A percentile compares a stretch with the other conserved stretches of the same genome.
Conservation (phyloP, 2,888 invertebrate species). For the Cephus pulcher region DNA sequence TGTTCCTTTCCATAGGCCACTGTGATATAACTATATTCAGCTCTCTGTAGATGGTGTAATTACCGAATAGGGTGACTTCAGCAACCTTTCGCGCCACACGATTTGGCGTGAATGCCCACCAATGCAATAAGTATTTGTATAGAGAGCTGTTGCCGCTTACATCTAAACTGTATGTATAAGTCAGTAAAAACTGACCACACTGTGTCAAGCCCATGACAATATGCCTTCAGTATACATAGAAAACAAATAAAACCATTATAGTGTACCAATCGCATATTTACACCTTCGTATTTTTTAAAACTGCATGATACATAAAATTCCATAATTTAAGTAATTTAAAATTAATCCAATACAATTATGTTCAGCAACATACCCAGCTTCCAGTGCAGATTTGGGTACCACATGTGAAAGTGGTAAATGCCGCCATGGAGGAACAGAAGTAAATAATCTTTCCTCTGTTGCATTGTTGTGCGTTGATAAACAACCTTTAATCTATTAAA, state of each 20-base stretch:
- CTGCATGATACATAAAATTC: neutral
- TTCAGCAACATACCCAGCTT: slow-evolving; percentile 55
- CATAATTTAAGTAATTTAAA: neutral
- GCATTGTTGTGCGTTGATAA: slow-evolving; percentile 60
- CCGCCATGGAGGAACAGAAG: slow-evolving; percentile 60
- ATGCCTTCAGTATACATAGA: slow-evolving; percentile 72
- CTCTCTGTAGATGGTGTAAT: slow-evolving; percentile 66
- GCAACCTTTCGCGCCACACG: slow-evolving; percentile 70
- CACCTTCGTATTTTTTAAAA: neutral
- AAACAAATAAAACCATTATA: neutral
- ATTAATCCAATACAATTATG: slow-evolving; percentile 6
- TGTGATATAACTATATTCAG: slow-evolving; percentile 78
- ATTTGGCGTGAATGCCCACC: slow-evolving; percentile 74
- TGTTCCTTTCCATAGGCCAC: slow-evolving; percentile 76
- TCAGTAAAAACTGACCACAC: slow-evolving; percentile 91
- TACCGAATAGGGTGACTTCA: slow-evolving; percentile 73
- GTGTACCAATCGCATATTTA: neutral
- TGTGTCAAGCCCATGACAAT: slow-evolving; percentile 96
- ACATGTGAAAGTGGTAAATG: slow-evolving; percentile 56
- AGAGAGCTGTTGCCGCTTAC: slow-evolving; percentile 69
- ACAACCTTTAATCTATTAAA: slow-evolving; percentile 57
- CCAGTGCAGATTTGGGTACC: slow-evolving; percentile 62
- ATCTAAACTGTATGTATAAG: slow-evolving; percentile 79
- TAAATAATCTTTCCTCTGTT: slow-evolving; percentile 60
- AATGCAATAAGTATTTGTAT: slow-evolving; percentile 76